Conservation (phyloP, 2,113 vertebrate genomes). For the Myotis yumanensis region DNA sequence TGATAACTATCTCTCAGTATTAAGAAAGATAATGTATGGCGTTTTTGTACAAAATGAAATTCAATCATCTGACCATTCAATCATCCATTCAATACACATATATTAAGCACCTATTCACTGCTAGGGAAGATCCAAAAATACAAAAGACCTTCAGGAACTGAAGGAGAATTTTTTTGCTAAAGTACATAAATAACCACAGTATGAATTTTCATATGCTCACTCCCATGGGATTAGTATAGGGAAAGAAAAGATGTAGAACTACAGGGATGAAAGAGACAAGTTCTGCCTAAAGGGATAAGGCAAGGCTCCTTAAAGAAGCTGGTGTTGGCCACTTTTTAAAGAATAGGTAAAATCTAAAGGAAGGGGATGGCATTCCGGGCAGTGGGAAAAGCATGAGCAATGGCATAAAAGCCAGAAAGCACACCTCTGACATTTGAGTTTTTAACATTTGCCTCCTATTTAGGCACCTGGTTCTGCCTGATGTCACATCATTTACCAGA, state of each 20-base stretch:
- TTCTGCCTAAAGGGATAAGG: not conserved
- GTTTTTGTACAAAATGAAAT: not conserved
- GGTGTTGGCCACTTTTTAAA: not conserved
- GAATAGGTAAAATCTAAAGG: not conserved
- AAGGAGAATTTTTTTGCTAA: not conserved
- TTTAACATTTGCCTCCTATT: not conserved
- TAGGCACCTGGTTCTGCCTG: not conserved
- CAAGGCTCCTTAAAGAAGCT: not conserved
- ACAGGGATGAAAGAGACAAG: not conserved
- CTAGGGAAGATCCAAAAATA: not conserved
- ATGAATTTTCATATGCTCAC: not conserved
- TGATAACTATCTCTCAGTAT: not conserved
- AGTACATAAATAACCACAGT: not conserved
- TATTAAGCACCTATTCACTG: not conserved
- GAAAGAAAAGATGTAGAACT: not conserved
- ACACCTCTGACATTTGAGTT: not conserved
- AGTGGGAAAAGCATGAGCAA: not conserved
- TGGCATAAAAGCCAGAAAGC: not conserved
- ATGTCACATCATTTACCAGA: not conserved
- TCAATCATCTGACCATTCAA: not conserved
- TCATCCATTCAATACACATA: not conserved
- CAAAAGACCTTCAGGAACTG: not conserved
- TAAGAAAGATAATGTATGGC: not conserved
- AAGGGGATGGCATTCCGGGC: not conserved
- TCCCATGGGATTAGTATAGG: not conserved